Percentiles rank a stretch among this genome's conserved stretches.
phyloP scores from a whole-genome alignment of 2,888 invertebrate species.

The Geophilus truncorum region DNA sequence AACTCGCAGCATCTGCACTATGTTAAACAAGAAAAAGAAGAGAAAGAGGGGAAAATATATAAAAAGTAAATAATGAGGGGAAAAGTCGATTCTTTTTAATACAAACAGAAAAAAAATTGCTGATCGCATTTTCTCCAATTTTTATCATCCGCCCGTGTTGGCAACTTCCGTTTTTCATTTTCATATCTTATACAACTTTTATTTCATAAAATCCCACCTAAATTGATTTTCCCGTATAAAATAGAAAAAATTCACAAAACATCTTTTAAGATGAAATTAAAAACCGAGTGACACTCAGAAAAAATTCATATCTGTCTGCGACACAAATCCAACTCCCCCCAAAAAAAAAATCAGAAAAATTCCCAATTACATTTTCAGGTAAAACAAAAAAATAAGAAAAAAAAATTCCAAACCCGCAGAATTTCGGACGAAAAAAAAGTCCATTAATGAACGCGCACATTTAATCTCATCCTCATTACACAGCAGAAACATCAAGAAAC shows the following conservation, averaged over 20 bases:
- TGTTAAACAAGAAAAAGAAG: not conserved
- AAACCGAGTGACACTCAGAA: too few relatives aligned
- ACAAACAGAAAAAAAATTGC: not conserved
- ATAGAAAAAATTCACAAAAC: not conserved
- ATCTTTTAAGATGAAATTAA: not conserved
- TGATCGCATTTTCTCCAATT: not conserved
- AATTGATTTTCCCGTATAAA: not conserved
- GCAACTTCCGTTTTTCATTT: not conserved
- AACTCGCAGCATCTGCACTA: not conserved
- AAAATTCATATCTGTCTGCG: too few relatives aligned
- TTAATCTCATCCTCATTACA: constrained; percentile 3
- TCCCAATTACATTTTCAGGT: too few relatives aligned
- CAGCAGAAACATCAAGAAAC: constrained; percentile 1
- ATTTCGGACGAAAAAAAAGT: not conserved
- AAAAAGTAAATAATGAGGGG: too few relatives aligned
- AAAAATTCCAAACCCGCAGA: not conserved
- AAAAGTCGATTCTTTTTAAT: too few relatives aligned
- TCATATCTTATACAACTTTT: not conserved
- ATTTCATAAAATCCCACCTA: not conserved
- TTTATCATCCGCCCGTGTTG: not conserved
- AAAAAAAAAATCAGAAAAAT: not conserved
- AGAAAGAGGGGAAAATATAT: not conserved
- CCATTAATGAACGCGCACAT: not conserved
- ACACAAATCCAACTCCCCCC: too few relatives aligned
- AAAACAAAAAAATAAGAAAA: not conserved